Evolutionary conservation across 2,113 vertebrate species (phyloP).

Genomic region (Limnothrissa miodon): DNA sequence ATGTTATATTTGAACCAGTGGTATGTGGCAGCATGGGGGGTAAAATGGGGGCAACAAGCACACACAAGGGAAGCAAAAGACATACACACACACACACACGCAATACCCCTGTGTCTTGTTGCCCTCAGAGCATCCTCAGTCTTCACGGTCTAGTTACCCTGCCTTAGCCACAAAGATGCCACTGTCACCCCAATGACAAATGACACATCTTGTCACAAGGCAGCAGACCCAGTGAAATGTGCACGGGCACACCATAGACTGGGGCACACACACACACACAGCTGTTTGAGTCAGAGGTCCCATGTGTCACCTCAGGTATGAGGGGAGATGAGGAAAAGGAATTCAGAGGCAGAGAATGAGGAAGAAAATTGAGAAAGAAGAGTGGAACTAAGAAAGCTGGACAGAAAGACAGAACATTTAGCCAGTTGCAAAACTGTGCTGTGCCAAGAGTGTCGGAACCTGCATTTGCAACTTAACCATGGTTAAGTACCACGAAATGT

Average conservation of each 20-base stretch:
- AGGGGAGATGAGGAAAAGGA: neutral
- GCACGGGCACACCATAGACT: neutral
- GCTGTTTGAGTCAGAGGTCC: constrained; percentile 8
- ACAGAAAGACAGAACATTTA: neutral
- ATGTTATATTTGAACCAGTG: constrained; percentile 9
- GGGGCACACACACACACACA: neutral
- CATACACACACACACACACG: constrained; percentile 21
- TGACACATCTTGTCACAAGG: constrained; percentile 1
- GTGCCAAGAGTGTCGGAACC: constrained; percentile 30
- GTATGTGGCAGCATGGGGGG: neutral
- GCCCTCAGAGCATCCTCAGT: constrained; percentile 28
- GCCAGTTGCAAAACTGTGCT: neutral
- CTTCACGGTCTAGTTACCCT: constrained; percentile 29
- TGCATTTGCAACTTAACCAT: constrained; percentile 52
- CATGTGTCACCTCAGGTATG: neutral
- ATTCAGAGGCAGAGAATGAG: neutral
- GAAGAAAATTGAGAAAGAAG: neutral
- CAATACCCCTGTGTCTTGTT: constrained; percentile 21
- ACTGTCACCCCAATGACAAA: constrained; percentile 11
- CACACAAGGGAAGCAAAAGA: neutral
- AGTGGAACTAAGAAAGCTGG: neutral
- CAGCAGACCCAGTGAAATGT: neutral
- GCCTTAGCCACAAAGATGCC: constrained; percentile 14
- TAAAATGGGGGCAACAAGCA: neutral
- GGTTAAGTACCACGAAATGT: constrained; percentile 38